phyloP scores from a whole-genome alignment of 2,888 invertebrate genomes.

The Amblyteles armatorius region DNA sequence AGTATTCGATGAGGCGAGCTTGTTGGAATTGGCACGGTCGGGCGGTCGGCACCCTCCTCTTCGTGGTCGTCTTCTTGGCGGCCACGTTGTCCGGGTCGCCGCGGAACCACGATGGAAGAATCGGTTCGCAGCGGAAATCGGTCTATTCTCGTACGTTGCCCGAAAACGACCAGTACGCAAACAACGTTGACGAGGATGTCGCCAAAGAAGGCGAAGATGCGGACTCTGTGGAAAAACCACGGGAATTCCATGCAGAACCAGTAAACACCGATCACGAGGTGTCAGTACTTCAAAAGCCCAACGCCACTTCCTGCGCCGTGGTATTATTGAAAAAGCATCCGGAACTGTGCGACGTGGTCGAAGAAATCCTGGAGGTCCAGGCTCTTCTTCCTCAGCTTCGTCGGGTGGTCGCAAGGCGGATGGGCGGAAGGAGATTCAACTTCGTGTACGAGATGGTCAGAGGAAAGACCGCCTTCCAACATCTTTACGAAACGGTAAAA shows the following conservation, averaged over 20 bases:
- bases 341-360: constrained; percentile 39
- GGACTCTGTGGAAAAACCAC: neutral
- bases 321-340: constrained; percentile 26
- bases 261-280: neutral
- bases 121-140: neutral
- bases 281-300: neutral
- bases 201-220: neutral
- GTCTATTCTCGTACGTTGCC: neutral
- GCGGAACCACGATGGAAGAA: neutral
- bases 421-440: constrained; percentile 32
- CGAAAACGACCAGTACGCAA: neutral
- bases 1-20: constrained; percentile 24
- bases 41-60: constrained; percentile 17
- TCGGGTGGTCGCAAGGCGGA: neutral
- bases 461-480: constrained; percentile 10
- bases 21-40: neutral
- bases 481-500: constrained; percentile 9
- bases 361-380: constrained; percentile 26
- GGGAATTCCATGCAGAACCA: neutral
- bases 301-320: constrained; percentile 12
- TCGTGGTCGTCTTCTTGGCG: constrained; percentile 39
- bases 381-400: constrained; percentile 4
- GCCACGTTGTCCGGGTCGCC: constrained; percentile 27
- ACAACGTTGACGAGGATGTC: neutral
- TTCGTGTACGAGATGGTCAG: neutral